Evolutionary conservation across 2,113 vertebrate genomes (phyloP).

Genomic region (Charadrius vociferus): DNA sequence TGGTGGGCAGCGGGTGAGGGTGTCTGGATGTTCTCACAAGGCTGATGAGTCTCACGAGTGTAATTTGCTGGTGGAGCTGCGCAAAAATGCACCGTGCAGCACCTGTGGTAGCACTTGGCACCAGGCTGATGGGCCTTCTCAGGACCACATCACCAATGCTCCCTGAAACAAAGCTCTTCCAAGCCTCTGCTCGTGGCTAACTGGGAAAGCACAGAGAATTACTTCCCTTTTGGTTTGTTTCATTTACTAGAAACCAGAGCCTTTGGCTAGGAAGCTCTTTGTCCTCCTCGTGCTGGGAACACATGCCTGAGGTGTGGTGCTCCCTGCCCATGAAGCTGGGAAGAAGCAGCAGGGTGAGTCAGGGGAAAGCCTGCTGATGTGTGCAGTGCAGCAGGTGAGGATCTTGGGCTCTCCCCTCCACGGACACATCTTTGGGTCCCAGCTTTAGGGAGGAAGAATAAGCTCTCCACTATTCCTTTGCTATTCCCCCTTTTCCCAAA

Average conservation of each 20-base stretch:
- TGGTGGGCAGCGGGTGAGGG: fast-evolving
- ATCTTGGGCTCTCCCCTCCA: fast-evolving
- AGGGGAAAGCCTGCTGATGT: neutral
- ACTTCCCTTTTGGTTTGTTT: neutral
- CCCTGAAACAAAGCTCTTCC: neutral
- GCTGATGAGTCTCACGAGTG: fast-evolving
- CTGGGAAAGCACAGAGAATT: neutral
- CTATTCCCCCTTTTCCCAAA: neutral
- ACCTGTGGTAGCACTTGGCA: neutral
- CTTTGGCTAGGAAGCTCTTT: neutral
- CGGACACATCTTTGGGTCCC: neutral
- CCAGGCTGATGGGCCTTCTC: neutral
- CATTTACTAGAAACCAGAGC: neutral
- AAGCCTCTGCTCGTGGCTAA: neutral
- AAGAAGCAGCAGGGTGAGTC: neutral
- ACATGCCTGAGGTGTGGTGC: fast-evolving
- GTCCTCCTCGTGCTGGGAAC: neutral
- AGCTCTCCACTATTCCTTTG: neutral
- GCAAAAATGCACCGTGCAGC: too few species aligned
- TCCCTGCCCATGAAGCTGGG: neutral
- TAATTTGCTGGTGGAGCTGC: neutral
- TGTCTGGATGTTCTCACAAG: neutral
- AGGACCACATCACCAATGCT: neutral
- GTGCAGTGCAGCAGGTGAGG: neutral
- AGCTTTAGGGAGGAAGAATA: neutral